Evolutionary conservation across 2,888 invertebrate species (phyloP).

Genomic region (Diloba caeruleocephala): DNA sequence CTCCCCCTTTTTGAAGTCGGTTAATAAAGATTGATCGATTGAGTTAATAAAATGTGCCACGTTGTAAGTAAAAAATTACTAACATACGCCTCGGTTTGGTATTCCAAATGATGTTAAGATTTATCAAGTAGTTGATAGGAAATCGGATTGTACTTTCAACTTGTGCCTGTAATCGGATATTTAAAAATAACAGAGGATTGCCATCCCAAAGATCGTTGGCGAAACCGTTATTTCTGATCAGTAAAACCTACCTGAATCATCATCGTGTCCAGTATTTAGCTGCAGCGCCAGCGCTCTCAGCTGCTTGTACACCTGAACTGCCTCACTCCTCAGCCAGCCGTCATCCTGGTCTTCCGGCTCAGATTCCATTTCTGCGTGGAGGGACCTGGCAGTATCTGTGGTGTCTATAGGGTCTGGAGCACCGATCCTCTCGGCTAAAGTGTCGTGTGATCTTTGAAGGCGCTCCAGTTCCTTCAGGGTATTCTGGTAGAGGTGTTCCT

Average conservation of each 20-base stretch:
- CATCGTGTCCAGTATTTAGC: slow-evolving; percentile 93
- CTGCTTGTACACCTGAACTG: slow-evolving; percentile 92
- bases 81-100: no score
- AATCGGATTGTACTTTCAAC: no score
- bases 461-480: slow-evolving; percentile 92
- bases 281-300: slow-evolving; percentile 92
- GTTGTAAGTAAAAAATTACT: no score
- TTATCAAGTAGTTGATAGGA: no score
- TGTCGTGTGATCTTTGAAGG: slow-evolving; percentile 92
- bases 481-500: slow-evolving; percentile 88
- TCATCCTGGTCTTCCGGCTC: slow-evolving; percentile 90
- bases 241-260: slow-evolving; percentile 91
- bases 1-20: no score
- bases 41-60: no score
- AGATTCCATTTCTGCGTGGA: slow-evolving; percentile 97
- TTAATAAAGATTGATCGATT: no score
- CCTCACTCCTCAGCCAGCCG: slow-evolving; percentile 90
- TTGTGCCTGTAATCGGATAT: no score
- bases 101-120: no score
- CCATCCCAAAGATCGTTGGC: no score
- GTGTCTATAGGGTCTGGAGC: slow-evolving; percentile 85
- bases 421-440: slow-evolving; percentile 92
- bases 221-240: no score
- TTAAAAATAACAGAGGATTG: no score
- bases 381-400: slow-evolving; percentile 90